Evolutionary conservation across 2,888 invertebrate species (phyloP).

Genomic region (Agrochola circellaris): DNA sequence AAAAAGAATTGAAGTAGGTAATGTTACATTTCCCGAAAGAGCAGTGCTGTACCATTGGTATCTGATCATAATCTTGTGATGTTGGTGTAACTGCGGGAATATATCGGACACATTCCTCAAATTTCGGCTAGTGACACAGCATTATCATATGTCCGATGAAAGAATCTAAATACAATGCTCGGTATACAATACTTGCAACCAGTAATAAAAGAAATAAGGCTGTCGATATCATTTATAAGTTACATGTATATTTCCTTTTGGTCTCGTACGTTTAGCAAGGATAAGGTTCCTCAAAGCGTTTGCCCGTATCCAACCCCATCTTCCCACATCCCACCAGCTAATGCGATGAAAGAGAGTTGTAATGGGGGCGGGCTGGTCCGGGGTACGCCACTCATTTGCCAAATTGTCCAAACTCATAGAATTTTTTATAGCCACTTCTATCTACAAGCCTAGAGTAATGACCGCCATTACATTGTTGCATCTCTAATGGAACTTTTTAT

Average conservation of each 20-base stretch:
- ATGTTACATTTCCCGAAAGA: not conserved
- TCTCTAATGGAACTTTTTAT: conserved; percentile 55
- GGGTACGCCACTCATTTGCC: conserved; percentile 77
- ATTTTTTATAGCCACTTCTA: conserved; percentile 67
- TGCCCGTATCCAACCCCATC: conserved; percentile 1
- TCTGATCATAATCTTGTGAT: not conserved
- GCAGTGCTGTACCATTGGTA: not conserved
- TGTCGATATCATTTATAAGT: not conserved
- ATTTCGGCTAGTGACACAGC: too few species aligned
- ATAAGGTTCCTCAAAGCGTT: not conserved
- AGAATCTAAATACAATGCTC: too few species aligned
- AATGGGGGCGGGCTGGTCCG: conserved; percentile 68
- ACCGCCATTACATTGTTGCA: conserved; percentile 52
- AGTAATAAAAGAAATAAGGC: not conserved
- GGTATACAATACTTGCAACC: too few species aligned
- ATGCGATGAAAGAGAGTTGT: conserved; percentile 82
- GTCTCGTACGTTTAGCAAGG: not conserved
- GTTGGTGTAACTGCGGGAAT: not conserved
- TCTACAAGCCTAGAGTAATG: conserved; percentile 62
- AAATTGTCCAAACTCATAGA: conserved; percentile 78
- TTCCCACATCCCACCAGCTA: conserved; percentile 73
- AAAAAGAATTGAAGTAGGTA: not conserved
- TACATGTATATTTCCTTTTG: not conserved
- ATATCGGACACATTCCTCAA: not conserved
- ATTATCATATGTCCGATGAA: too few species aligned